These are phyloP conservation scores for Agrenia bidenticulata DNA, from an alignment of 2,888 invertebrate species.

Conservation along the genomic window DNA sequence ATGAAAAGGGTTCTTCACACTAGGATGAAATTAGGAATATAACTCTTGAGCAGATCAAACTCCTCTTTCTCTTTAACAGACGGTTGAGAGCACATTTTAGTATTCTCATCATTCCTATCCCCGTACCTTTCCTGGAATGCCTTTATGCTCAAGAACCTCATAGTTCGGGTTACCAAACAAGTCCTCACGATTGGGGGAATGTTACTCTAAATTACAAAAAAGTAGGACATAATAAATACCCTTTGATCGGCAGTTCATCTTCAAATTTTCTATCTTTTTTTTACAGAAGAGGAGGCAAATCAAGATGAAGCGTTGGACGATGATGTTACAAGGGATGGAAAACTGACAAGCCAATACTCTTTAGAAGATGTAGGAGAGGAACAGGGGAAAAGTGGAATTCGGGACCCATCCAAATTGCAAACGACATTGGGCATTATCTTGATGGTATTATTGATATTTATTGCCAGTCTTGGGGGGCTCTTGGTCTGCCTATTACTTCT, in stretches of 20 bases:
- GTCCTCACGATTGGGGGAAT: neutral
- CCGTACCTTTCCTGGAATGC: no score
- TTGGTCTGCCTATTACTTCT: slow-evolving; percentile 24
- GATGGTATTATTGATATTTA: slow-evolving; percentile 53
- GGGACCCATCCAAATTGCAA: slow-evolving; percentile 44
- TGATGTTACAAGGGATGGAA: slow-evolving; percentile 18
- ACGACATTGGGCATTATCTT: slow-evolving; percentile 50
- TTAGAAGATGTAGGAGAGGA: neutral
- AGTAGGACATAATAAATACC: slow-evolving; percentile 27
- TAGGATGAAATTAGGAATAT: no score
- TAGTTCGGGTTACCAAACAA: no score
- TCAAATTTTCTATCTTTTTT: slow-evolving; percentile 25
- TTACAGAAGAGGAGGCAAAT: slow-evolving; percentile 27
- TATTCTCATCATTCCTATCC: no score
- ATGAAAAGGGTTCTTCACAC: no score
- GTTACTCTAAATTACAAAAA: slow-evolving; percentile 35
- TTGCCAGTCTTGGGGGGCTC: slow-evolving; percentile 35
- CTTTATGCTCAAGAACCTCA: no score
- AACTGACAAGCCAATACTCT: slow-evolving; percentile 27
- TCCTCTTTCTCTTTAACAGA: no score
- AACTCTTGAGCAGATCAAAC: no score
- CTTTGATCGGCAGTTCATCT: slow-evolving; percentile 23
- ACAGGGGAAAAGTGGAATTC: slow-evolving; percentile 17
- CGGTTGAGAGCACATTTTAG: no score
- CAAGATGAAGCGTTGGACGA: slow-evolving; percentile 20